Evolutionary conservation across 2,113 vertebrate species (phyloP).

Genomic region (Ceratotherium simum): DNA sequence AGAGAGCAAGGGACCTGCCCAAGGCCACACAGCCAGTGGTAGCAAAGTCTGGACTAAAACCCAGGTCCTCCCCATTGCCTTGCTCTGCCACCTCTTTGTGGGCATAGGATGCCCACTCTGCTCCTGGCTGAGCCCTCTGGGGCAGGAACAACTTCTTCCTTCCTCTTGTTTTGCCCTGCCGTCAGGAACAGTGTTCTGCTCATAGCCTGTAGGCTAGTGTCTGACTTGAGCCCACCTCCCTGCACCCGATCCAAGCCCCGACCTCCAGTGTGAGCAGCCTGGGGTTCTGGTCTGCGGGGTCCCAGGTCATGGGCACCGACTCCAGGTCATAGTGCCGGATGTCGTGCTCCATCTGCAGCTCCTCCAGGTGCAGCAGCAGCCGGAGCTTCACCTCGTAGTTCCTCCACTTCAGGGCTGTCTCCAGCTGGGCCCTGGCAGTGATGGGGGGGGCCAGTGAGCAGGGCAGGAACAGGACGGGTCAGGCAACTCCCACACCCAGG

Average conservation of each 20-base stretch:
- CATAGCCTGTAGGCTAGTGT: not conserved
- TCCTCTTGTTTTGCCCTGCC: not conserved
- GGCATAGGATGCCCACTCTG: not conserved
- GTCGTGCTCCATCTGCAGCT: slow-evolving; percentile 94
- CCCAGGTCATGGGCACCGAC: slow-evolving; percentile 85
- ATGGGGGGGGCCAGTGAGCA: not conserved
- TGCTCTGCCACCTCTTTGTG: not conserved
- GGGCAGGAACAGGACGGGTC: not conserved
- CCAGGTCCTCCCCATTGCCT: not conserved
- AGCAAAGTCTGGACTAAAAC: not conserved
- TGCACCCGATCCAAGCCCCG: not conserved
- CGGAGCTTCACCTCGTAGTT: slow-evolving; percentile 91
- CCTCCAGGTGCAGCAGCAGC: slow-evolving; percentile 93
- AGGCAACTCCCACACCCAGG: not conserved
- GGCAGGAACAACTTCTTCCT: not conserved
- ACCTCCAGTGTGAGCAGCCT: slow-evolving; percentile 91
- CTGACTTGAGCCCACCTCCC: not conserved
- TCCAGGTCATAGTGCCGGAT: slow-evolving; percentile 94
- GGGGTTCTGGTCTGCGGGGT: slow-evolving; percentile 62
- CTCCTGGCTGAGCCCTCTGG: not conserved
- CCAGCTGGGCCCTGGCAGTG: slow-evolving; percentile 83
- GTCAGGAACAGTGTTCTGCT: not conserved
- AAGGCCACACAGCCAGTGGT: not conserved
- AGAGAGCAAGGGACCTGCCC: not conserved
- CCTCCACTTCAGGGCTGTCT: slow-evolving; percentile 83